A percentile compares a stretch with the other conserved stretches of the same genome.
Evolutionary conservation across 2,797 vertebrate genomes (phyloP).

Genomic region (Alectoris magna): DNA sequence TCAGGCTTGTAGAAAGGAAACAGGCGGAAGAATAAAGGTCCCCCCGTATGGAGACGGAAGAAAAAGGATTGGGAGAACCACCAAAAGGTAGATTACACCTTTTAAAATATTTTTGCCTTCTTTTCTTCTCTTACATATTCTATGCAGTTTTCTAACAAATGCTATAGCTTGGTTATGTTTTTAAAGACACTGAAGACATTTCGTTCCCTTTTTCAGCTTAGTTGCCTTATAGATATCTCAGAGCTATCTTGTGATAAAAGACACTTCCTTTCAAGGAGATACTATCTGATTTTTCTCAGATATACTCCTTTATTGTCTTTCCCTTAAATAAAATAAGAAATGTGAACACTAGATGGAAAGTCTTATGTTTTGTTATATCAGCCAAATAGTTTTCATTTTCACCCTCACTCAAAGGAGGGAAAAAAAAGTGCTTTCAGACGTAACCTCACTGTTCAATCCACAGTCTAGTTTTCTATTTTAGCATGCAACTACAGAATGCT

Average conservation of each 20-base stretch:
- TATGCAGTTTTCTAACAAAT: neutral
- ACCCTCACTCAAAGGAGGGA: neutral
- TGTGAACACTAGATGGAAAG: neutral
- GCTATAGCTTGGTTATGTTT: neutral
- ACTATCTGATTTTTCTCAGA: neutral
- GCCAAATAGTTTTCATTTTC: neutral
- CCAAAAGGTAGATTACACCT: neutral
- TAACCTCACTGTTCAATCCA: neutral
- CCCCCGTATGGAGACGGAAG: neutral
- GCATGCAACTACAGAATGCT: neutral
- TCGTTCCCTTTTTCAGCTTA: neutral
- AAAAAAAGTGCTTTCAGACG: neutral
- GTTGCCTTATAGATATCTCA: neutral
- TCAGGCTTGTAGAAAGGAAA: neutral
- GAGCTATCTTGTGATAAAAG: neutral
- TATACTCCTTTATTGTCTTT: neutral
- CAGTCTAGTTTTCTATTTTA: neutral
- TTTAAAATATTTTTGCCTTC: neutral
- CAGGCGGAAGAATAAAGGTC: constrained; percentile 1
- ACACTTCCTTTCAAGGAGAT: neutral
- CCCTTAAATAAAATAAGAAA: neutral
- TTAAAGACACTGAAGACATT: neutral
- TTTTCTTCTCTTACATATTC: neutral
- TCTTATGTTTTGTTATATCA: neutral
- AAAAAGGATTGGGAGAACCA: neutral